A percentile compares a stretch with the other conserved stretches of the same genome.
These are phyloP conservation scores for Lophius americanus DNA, from an alignment of 2,797 vertebrate species.

Conservation along the genomic window DNA sequence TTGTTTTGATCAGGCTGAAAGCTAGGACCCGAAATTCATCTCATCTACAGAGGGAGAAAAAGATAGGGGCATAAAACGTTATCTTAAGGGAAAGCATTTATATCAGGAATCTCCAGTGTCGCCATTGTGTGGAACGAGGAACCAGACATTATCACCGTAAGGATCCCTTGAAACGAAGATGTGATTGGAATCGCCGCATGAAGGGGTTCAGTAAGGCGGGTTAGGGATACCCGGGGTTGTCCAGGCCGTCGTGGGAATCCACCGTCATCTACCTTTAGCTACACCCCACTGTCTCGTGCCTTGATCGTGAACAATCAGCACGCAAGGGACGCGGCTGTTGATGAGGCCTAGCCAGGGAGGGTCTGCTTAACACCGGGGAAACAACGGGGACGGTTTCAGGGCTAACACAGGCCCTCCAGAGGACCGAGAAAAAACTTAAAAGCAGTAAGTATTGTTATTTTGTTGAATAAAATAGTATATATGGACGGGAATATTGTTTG, in stretches of 20 bases:
- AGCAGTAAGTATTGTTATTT: constrained; percentile 67
- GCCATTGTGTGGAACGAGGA: constrained; percentile 72
- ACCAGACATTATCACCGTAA: constrained; percentile 54
- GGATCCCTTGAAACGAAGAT: constrained; percentile 67
- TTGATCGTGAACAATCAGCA: constrained; percentile 36
- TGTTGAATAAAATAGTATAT: neutral
- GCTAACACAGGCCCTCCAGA: constrained; percentile 56
- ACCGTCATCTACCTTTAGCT: constrained; percentile 58
- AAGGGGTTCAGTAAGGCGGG: constrained; percentile 70
- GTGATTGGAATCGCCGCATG: constrained; percentile 73
- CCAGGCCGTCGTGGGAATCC: constrained; percentile 78
- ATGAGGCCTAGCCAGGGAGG: constrained; percentile 83
- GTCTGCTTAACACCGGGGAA: constrained; percentile 73
- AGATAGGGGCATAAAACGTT: constrained; percentile 54
- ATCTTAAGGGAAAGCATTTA: constrained; percentile 60
- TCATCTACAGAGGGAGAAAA: constrained; percentile 59
- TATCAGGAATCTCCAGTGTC: constrained; percentile 66
- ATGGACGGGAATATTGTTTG: neutral
- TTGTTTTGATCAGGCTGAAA: constrained; percentile 73
- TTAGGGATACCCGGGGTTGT: constrained; percentile 72
- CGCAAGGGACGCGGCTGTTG: constrained; percentile 78
- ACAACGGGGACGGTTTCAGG: constrained; percentile 69
- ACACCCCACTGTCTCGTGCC: constrained; percentile 36
- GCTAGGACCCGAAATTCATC: constrained; percentile 69
- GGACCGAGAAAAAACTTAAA: constrained; percentile 47